Conservation (phyloP, 23 tunicate species). For the Trididemnum nubilum region DNA sequence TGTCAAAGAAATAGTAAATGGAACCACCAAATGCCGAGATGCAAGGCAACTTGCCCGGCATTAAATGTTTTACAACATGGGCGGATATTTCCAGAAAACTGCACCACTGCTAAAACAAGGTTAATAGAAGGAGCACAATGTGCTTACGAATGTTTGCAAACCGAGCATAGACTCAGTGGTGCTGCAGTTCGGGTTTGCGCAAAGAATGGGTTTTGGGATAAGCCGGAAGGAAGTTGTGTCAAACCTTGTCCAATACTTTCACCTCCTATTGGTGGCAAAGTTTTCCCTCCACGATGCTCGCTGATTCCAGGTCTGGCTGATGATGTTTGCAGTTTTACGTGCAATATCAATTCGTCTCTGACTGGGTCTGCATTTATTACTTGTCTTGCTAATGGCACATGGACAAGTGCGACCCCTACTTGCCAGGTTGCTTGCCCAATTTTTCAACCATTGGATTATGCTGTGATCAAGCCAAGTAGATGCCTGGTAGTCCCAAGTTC, state of each 20-base stretch:
- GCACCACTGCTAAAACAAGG: conserved; percentile 15
- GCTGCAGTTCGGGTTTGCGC: conserved; percentile 24
- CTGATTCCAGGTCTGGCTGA: conserved; percentile 26
- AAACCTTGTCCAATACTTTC: conserved; percentile 57
- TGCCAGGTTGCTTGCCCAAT: conserved; percentile 55
- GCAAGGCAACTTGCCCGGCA: conserved; percentile 45
- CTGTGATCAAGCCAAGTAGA: conserved; percentile 23
- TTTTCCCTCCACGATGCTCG: conserved; percentile 36
- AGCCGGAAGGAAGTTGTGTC: conserved; percentile 39
- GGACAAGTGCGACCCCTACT: conserved; percentile 36
- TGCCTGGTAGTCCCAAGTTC: conserved; percentile 9
- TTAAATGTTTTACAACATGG: conserved; percentile 43
- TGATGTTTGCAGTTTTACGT: conserved; percentile 46
- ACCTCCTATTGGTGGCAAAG: conserved; percentile 27
- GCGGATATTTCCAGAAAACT: conserved; percentile 27
- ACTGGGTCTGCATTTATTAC: conserved; percentile 25
- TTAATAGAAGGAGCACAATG: conserved; percentile 49
- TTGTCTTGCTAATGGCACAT: conserved; percentile 64
- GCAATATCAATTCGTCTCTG: conserved; percentile 19
- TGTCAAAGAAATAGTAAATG: conserved; percentile 56
- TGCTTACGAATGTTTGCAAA: conserved; percentile 30
- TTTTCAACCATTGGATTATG: conserved; percentile 5
- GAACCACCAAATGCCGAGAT: conserved; percentile 39
- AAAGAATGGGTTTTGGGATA: conserved; percentile 42
- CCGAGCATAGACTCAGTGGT: conserved; percentile 49